These are phyloP conservation scores for Anoura caudifer DNA, from an alignment of 2,113 vertebrate species.

Conservation along the genomic window DNA sequence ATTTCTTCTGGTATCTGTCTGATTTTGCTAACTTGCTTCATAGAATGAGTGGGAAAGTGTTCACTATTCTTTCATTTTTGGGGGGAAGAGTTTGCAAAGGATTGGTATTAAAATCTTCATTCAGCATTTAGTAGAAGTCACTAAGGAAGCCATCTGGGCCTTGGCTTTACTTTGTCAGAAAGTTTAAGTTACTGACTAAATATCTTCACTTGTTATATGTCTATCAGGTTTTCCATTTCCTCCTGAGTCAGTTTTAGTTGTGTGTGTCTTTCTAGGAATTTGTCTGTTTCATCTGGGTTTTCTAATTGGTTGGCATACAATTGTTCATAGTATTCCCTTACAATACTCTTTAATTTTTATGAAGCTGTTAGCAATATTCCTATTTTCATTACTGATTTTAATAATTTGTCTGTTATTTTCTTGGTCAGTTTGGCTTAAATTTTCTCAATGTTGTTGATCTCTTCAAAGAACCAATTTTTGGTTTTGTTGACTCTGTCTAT, in stretches of 20 bases:
- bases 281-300: neutral
- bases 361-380: neutral
- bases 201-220: neutral
- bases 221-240: neutral
- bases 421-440: neutral
- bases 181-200: neutral
- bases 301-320: neutral
- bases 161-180: neutral
- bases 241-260: neutral
- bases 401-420: neutral
- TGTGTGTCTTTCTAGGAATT: neutral
- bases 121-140: neutral
- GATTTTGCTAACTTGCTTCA: neutral
- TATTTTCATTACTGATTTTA: neutral
- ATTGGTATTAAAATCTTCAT: neutral
- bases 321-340: neutral
- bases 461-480: neutral
- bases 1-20: neutral
- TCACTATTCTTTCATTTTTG: neutral
- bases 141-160: neutral
- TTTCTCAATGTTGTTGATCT: neutral
- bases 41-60: neutral
- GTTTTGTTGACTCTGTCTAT: neutral
- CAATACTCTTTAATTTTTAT: neutral
- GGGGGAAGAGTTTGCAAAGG: neutral